A percentile compares a stretch with the other conserved stretches of the same genome.
phyloP scores from a whole-genome alignment of 1,140 invertebrate species.

The Paralvinella palmiformis region DNA sequence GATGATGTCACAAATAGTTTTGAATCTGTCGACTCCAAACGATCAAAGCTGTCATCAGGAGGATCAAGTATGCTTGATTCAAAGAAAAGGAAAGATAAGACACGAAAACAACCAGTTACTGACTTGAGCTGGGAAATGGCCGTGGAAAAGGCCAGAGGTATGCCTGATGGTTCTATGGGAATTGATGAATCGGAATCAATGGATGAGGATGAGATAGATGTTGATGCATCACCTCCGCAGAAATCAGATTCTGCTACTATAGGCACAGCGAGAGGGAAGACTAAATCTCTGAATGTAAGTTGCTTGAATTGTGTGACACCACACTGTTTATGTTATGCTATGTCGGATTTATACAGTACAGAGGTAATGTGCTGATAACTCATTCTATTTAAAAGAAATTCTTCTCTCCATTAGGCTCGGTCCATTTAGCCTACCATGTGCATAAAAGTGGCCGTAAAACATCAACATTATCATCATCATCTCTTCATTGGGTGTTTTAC shows the following conservation, averaged over 20 bases:
- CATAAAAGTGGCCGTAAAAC: no score
- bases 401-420: no score
- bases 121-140: conserved; percentile 41
- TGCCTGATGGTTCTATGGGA: conserved; percentile 40
- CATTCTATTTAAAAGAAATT: no score
- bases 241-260: background rate
- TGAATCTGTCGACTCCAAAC: no score
- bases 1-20: no score
- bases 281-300: conserved; percentile 13
- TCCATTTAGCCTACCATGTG: no score
- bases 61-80: no score
- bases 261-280: background rate
- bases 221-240: no score
- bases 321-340: background rate
- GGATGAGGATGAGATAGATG: conserved; percentile 16
- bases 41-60: no score
- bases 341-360: no score
- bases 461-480: no score
- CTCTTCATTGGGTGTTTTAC: conserved; percentile 1
- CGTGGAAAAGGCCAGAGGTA: conserved; percentile 37
- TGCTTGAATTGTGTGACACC: background rate
- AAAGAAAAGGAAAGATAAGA: conserved; percentile 21
- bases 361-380: no score
- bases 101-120: background rate
- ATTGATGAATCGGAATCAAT: conserved; percentile 45